Conservation (phyloP, 2,797 vertebrate species). For the Stomatorhinus walkeri region DNA sequence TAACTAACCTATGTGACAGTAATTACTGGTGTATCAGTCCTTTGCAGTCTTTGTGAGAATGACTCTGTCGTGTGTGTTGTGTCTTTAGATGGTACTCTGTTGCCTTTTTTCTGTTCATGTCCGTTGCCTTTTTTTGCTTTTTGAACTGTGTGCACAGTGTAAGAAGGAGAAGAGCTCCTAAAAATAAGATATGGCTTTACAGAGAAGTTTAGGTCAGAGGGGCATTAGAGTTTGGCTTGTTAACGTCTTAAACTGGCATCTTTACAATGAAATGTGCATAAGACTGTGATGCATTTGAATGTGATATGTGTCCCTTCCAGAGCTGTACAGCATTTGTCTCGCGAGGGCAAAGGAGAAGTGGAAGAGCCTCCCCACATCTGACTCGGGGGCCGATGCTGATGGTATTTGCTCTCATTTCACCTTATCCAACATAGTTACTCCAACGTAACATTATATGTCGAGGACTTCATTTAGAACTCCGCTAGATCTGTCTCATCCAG, state of each 20-base stretch:
- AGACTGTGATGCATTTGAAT: background rate
- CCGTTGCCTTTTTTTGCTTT: background rate
- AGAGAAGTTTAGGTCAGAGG: background rate
- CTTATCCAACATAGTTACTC: background rate
- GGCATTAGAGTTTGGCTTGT: background rate
- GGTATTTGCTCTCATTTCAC: slow-evolving; percentile 47
- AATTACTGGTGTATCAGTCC: background rate
- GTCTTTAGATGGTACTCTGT: background rate
- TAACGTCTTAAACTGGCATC: background rate
- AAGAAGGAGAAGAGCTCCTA: background rate
- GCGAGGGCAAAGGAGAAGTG: slow-evolving; percentile 85
- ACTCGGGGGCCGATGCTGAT: slow-evolving; percentile 64
- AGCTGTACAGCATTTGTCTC: slow-evolving; percentile 85
- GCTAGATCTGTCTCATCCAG: background rate
- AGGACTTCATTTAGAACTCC: background rate
- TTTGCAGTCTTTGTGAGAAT: background rate
- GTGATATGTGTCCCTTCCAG: slow-evolving; percentile 49
- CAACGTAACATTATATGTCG: background rate
- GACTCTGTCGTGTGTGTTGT: background rate
- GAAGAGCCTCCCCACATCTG: slow-evolving; percentile 59
- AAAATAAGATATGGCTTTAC: background rate
- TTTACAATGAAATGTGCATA: background rate
- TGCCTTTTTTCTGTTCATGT: background rate
- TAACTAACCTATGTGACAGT: background rate
- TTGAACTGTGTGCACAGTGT: background rate